Percentiles rank a stretch among this genome's conserved stretches.
Conservation (phyloP, 1,140 invertebrate species). For the Calephelis nemesis region DNA sequence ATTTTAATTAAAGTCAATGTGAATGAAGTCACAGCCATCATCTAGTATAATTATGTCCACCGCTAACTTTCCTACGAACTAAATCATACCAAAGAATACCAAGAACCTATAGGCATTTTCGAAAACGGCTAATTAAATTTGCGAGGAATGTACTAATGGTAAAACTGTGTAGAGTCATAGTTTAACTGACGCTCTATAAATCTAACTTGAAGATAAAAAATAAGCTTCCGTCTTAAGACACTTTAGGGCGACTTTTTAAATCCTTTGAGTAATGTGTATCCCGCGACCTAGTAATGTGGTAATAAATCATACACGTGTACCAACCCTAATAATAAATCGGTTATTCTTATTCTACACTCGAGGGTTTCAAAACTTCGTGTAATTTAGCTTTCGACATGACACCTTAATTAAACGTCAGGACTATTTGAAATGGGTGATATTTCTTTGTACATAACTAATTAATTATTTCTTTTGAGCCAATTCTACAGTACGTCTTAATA, state of each 20-base stretch:
- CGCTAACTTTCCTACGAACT: no score
- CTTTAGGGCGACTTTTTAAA: slow-evolving; percentile 9
- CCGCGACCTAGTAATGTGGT: slow-evolving; percentile 13
- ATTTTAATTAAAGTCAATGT: no score
- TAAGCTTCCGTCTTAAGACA: slow-evolving; percentile 13
- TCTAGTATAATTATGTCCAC: no score
- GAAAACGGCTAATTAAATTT: no score
- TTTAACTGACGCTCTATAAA: background rate
- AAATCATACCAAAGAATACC: no score
- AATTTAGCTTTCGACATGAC: background rate
- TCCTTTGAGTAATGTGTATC: slow-evolving; percentile 16
- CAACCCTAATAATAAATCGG: background rate
- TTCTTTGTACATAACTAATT: background rate
- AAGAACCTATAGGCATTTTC: no score
- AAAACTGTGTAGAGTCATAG: no score
- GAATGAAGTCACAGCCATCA: no score
- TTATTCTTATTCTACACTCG: background rate
- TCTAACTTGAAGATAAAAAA: background rate
- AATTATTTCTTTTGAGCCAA: background rate
- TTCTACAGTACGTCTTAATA: no score
- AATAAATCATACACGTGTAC: slow-evolving; percentile 11
- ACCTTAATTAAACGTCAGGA: slow-evolving; percentile 11
- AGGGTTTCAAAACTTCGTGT: slow-evolving; percentile 1
- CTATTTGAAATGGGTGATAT: background rate
- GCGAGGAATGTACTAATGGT: no score